Percentiles rank a stretch among this genome's conserved stretches.
These are phyloP conservation scores for Melinaea marsaeus DNA, from an alignment of 2,888 invertebrate genomes.

Conservation along the genomic window DNA sequence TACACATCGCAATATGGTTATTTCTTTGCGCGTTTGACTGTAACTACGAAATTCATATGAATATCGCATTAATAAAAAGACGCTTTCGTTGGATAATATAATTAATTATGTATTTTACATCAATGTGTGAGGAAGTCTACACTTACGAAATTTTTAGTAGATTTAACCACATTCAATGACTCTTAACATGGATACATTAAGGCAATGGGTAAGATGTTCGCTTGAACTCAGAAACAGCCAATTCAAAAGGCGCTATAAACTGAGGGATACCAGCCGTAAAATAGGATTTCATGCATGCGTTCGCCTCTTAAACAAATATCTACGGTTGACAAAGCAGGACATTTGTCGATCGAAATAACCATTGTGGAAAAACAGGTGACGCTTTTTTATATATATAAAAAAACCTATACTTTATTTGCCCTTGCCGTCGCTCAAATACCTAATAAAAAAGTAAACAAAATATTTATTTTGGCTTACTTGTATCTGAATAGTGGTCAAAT, in stretches of 20 bases:
- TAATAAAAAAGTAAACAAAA: no score
- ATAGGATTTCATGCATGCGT: constrained; percentile 76
- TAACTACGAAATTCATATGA: not conserved
- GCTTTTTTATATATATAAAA: no score
- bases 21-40: not conserved
- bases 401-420: no score
- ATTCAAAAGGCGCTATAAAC: constrained; percentile 73
- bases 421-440: no score
- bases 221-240: constrained; percentile 60
- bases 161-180: constrained; percentile 2
- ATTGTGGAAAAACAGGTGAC: no score
- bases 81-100: not conserved
- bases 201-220: constrained; percentile 37
- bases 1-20: constrained; percentile 6
- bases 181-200: not conserved
- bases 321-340: constrained; percentile 71
- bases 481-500: no score
- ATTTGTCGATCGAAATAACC: constrained; percentile 57
- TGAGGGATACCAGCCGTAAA: constrained; percentile 69
- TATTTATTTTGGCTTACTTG: no score
- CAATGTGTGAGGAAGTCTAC: not conserved
- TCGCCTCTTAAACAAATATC: constrained; percentile 74
- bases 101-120: no score
- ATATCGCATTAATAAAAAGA: not conserved
- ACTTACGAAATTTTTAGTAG: not conserved